Evolutionary conservation across 2,113 vertebrate species (phyloP).

Genomic region (Tenebrosternarchus preto): DNA sequence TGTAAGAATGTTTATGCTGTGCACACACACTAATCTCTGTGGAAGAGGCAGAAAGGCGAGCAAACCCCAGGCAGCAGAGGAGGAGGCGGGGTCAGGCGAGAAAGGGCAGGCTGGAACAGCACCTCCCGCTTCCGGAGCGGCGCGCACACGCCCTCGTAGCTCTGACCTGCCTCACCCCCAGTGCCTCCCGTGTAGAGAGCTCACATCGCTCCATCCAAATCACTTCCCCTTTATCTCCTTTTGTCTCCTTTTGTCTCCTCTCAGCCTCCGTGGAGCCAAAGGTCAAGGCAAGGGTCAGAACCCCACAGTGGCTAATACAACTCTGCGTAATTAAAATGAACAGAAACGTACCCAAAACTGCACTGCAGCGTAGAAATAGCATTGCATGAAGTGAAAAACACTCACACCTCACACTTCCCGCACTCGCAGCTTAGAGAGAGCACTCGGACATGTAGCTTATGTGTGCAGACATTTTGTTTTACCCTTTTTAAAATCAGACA

Average conservation of each 20-base stretch:
- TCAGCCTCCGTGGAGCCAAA: conserved; percentile 43
- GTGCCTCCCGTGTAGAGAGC: background rate
- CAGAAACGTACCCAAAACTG: no score
- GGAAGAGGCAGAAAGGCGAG: conserved; percentile 19
- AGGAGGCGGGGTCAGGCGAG: background rate
- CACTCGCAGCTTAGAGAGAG: no score
- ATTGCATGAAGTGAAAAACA: no score
- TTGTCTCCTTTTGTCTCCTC: conserved; percentile 33
- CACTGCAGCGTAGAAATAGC: no score
- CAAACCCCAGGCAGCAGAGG: background rate
- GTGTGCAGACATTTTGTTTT: no score
- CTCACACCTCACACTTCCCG: no score
- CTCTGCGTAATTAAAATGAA: no score
- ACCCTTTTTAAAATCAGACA: no score
- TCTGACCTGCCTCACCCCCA: background rate
- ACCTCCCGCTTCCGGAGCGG: background rate
- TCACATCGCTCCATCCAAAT: background rate
- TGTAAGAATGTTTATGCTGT: no score
- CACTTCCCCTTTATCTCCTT: background rate
- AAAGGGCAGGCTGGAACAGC: background rate
- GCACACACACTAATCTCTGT: conserved; percentile 31
- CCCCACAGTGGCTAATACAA: background rate
- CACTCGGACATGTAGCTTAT: no score
- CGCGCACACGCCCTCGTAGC: conserved; percentile 7
- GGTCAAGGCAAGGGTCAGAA: conserved; percentile 20